phyloP scores from a whole-genome alignment of 2,888 invertebrate genomes.

The Chrysomela aeneicollis region DNA sequence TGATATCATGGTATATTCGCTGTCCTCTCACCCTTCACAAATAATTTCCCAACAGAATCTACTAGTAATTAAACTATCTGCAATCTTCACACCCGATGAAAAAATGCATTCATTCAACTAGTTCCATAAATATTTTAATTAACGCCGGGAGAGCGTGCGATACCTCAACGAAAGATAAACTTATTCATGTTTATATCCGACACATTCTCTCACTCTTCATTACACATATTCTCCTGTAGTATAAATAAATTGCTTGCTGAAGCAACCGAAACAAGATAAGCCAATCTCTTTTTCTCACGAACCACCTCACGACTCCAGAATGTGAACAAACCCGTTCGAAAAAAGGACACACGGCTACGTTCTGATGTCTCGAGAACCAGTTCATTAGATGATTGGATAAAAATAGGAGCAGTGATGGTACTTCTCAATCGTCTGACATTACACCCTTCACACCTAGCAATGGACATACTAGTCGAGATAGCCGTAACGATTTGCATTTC shows the following conservation, averaged over 20 bases:
- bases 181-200: neutral
- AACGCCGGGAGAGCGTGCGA: neutral
- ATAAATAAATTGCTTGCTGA: conserved; percentile 54
- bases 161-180: neutral
- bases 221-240: conserved; percentile 27
- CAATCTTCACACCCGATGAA: no score
- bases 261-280: conserved; percentile 56
- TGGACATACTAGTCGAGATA: conserved; percentile 32
- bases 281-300: conserved; percentile 55
- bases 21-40: no score
- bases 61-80: no score
- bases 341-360: neutral
- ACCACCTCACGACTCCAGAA: conserved; percentile 46
- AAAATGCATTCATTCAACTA: neutral
- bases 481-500: conserved; percentile 45
- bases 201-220: neutral
- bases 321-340: conserved; percentile 21
- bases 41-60: no score
- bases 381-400: conserved; percentile 46
- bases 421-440: conserved; percentile 39
- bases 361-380: conserved; percentile 43
- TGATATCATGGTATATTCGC: no score
- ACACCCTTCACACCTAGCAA: conserved; percentile 42
- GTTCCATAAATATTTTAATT: neutral
- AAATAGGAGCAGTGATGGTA: conserved; percentile 44